Evolutionary conservation across 2,888 invertebrate genomes (phyloP), one percentile per base, ranked within the genome.

Genomic region (Phaedon cochleariae): DNA sequence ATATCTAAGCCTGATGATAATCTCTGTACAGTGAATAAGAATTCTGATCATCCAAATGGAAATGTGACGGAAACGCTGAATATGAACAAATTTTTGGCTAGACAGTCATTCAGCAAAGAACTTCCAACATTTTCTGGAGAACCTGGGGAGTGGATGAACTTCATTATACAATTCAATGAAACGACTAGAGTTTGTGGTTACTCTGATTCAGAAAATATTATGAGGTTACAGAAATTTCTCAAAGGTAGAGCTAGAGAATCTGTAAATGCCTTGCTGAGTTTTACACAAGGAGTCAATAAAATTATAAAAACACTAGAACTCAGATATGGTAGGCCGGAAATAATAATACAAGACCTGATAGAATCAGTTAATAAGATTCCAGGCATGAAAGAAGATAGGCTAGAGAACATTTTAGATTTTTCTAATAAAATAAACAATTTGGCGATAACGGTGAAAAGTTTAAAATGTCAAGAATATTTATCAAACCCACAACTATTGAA

Each of bases 221-320:
- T 2, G 3, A 18, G 18, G 10, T 17, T 48, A 3, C 48, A 48
- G 18, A 48, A 48, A 48, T 20, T 1, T 48, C 21, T 17, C 3
- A 3, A 6, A 26, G 26, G 26, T 5, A 26, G 6, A 26, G 26
- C 26, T 5, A 26, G 6, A 6, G 7, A 31, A 20, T 3, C 12
- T 10, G 34, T 55, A 34, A 12, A 34, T 2, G 34, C 15, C 6
- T 12, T 34, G 15, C 17, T 55, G 9, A 34, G 18, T 10, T 55
- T 34, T 37, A 55, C 34, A 5, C 34, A 17, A 1, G 55, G 31
- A 29, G 55, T 55, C 10, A 9, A 55, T 34, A 55, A 55, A 10
- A 55, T 55, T 31, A 55, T 55, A 31, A 34, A 29, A 17, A 55
- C 31, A n/a, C 18, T 55, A 6, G 37, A 34, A 55, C 29, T 17